These are phyloP conservation scores for Aplidium turbinatum DNA, from an alignment of 23 tunicate genomes.

Conservation along the genomic window DNA sequence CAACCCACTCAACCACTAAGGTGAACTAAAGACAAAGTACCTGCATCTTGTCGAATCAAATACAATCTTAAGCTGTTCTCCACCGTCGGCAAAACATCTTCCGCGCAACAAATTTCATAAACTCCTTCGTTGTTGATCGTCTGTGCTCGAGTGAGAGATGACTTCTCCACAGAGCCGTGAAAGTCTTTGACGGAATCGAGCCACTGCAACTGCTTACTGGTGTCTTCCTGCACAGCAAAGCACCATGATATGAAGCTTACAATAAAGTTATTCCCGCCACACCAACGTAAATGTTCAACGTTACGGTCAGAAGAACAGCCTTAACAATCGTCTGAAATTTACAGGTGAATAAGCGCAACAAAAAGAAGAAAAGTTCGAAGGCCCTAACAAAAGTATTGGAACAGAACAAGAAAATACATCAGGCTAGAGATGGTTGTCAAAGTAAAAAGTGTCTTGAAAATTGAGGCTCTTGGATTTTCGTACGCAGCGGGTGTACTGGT, in stretches of 20 bases:
- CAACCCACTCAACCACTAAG: no score
- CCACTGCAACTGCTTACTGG: slow-evolving; percentile 42
- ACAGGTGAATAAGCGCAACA: not conserved
- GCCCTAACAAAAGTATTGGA: no score
- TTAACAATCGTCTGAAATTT: not conserved
- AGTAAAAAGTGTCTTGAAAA: no score
- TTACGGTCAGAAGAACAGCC: no score
- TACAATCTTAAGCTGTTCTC: slow-evolving; percentile 41
- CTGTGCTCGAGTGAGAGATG: slow-evolving; percentile 55
- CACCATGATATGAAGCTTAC: no score
- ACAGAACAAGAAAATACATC: no score
- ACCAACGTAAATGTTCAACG: no score
- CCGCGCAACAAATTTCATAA: slow-evolving; percentile 31
- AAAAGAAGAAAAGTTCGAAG: no score
- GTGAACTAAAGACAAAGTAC: not conserved
- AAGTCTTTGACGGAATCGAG: slow-evolving; percentile 44
- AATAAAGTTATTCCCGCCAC: no score
- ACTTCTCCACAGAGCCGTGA: slow-evolving; percentile 66
- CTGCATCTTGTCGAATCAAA: not conserved
- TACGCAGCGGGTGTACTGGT: no score
- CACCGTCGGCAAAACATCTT: slow-evolving; percentile 11
- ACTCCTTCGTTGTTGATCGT: slow-evolving; percentile 49
- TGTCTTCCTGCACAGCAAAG: slow-evolving; percentile 15
- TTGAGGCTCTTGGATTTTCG: no score
- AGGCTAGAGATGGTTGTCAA: no score